Evolutionary conservation across 2,797 vertebrate genomes (phyloP).

Genomic region (Bufotes viridis): DNA sequence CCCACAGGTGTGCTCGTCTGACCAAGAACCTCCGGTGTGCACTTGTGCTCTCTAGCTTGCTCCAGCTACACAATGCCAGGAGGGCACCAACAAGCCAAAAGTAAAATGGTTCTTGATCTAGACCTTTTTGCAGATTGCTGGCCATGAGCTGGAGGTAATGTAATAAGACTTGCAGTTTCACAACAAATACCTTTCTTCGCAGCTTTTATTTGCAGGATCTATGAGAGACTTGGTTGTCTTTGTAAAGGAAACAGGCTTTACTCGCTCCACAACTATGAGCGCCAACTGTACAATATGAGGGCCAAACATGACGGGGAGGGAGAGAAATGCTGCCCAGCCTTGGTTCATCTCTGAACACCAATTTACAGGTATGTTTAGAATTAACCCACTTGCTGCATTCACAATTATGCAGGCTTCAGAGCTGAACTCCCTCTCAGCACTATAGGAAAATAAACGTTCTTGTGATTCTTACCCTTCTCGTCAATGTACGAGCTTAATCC

Average conservation of each 20-base stretch:
- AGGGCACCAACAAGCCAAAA: no score
- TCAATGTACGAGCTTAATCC: slow-evolving; percentile 84
- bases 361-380: background rate
- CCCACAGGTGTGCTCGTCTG: no score
- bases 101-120: no score
- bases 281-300: background rate
- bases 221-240: background rate
- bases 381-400: background rate
- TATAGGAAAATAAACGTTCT: no score
- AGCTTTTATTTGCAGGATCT: background rate
- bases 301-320: background rate
- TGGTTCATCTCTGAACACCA: background rate
- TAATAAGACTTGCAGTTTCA: no score
- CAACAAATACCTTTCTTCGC: no score
- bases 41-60: no score
- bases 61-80: no score
- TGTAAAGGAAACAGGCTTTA: background rate
- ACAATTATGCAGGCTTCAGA: background rate
- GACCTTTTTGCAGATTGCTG: background rate
- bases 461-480: slow-evolving; percentile 73
- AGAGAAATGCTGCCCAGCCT: background rate
- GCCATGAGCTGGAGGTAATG: background rate
- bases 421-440: background rate
- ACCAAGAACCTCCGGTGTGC: no score
- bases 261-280: background rate